Evolutionary conservation across 1,140 invertebrate genomes (phyloP).

Genomic region (Bombus confusus): DNA sequence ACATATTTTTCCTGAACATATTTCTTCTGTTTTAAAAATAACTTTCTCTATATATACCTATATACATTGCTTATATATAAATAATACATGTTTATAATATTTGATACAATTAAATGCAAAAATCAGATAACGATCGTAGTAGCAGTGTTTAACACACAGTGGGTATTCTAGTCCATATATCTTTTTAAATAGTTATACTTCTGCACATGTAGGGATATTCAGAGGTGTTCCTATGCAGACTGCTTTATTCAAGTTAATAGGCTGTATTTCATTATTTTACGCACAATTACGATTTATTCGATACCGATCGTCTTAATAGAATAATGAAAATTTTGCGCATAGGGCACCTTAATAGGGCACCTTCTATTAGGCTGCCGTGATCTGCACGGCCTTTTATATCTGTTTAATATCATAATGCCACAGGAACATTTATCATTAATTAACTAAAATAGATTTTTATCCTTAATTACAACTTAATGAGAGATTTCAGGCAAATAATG

Average conservation of each 20-base stretch:
- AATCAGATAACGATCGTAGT: constrained; percentile 29
- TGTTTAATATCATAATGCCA: constrained; percentile 48
- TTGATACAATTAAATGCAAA: constrained; percentile 30
- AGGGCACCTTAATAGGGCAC: constrained; percentile 54
- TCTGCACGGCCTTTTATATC: constrained; percentile 64
- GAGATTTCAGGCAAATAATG: constrained; percentile 74
- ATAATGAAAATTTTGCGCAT: constrained; percentile 38
- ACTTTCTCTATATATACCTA: neutral
- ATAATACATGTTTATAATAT: constrained; percentile 24
- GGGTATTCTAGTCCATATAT: constrained; percentile 65
- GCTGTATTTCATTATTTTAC: neutral
- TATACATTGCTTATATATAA: neutral
- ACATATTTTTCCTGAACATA: neutral
- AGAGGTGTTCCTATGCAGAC: constrained; percentile 60
- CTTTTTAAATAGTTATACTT: constrained; percentile 59
- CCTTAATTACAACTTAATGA: constrained; percentile 69
- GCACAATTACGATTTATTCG: neutral
- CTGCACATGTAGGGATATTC: constrained; percentile 60
- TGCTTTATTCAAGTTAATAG: constrained; percentile 32
- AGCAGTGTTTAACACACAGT: constrained; percentile 70
- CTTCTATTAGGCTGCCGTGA: constrained; percentile 64
- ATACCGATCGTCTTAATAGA: neutral
- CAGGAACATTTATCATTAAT: constrained; percentile 60
- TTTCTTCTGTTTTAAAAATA: neutral
- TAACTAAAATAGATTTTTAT: constrained; percentile 60